Percentiles rank a stretch among this genome's conserved stretches.
phyloP scores from a whole-genome alignment of 2,113 vertebrate species.

The Tinamus guttatus region DNA sequence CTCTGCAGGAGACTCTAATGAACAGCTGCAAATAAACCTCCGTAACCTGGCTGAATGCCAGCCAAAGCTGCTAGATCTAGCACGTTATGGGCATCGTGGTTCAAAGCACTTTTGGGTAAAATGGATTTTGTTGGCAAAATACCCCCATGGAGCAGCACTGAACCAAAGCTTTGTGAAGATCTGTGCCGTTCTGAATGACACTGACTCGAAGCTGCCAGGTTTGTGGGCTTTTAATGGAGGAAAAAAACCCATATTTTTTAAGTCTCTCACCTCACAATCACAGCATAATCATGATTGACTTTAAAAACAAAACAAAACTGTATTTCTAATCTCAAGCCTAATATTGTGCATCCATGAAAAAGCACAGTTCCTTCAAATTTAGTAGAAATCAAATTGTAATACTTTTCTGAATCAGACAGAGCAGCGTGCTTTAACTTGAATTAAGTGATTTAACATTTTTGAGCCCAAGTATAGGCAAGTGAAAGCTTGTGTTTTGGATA shows the following conservation, averaged over 20 bases:
- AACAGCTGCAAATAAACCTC: background rate
- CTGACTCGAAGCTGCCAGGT: background rate
- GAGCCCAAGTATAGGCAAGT: background rate
- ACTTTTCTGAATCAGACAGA: background rate
- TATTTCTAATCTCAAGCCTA: background rate
- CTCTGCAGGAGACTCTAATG: background rate
- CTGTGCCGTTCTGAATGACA: background rate
- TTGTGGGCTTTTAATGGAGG: background rate
- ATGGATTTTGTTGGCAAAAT: background rate
- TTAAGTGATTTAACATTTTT: background rate
- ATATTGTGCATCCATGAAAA: background rate
- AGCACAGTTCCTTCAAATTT: background rate
- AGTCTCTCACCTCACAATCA: background rate
- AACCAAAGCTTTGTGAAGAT: background rate
- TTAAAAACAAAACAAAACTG: too few relatives aligned
- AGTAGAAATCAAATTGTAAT: background rate
- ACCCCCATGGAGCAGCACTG: background rate
- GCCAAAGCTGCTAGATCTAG: background rate
- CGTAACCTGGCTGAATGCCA: background rate
- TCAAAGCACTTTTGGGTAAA: background rate
- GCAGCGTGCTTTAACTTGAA: background rate
- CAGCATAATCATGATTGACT: background rate
- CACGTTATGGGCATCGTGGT: background rate
- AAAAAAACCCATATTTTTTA: background rate
- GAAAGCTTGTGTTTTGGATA: background rate